Evolutionary conservation across 2,797 vertebrate species (phyloP), one percentile per base, ranked within the genome.

Genomic region (Simalia tracyae): DNA sequence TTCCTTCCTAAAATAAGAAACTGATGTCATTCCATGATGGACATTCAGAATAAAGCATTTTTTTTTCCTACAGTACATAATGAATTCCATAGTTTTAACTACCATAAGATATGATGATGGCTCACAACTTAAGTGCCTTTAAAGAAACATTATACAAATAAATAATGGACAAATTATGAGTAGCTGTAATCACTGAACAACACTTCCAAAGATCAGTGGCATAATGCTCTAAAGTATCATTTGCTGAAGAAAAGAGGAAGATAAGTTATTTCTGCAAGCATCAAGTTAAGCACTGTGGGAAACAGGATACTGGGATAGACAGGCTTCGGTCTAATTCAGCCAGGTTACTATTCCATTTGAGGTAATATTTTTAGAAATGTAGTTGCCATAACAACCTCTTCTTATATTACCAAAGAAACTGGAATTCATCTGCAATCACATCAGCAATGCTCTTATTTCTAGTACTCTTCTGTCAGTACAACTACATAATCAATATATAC

Each of bases 341-440:
- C 17, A 42, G 36, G 36, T 11, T 90, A 36, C 84, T 89, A 1
- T 17, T 84, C 57, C 36, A 36, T 84, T 63, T 1, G 6, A 90
- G 9, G 84, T 36, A 0, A 11, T 68, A 92, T 86, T 92, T 94
- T 89, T 91, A 94, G 26, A 95, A n/a, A 56, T 88, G 60, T 76
- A 90, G 6, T 4, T 94, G 9, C 57, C 89, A 94, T 46, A 94
- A 93, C 5, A 91, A 84, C 4, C 92, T 92, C 19, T 92, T 88
- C 8, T 15, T 66, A 57, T 3, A 0, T 86, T 26, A 26, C 56
- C 61, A 19, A 89, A 95, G 89, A 89, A 56, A 61, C n/a, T 22
- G 36, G 50, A 92, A 60, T 46, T 93, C 56, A 86, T 84, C 36
- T 91, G 66, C 14, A 94, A 14, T 1, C 89, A 64, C 68, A 86